Conservation (phyloP, 2,888 invertebrate species). For the Copidosoma aretas region DNA sequence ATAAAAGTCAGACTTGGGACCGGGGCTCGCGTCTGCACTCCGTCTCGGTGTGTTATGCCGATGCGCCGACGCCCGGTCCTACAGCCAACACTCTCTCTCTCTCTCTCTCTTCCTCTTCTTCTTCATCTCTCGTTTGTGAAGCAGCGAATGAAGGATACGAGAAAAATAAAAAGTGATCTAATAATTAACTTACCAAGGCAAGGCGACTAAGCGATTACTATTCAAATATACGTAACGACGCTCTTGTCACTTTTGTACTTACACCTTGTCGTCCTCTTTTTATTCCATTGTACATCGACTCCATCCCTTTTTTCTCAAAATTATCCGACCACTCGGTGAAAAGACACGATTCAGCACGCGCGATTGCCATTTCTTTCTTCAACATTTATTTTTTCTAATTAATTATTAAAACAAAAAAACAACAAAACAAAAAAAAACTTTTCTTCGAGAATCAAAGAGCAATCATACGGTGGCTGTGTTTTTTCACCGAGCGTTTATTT, state of each 20-base stretch:
- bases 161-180: conserved; percentile 24
- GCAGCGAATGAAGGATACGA: conserved; percentile 34
- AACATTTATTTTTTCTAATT: not conserved
- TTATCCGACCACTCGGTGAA: conserved; percentile 21
- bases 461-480: conserved; percentile 6
- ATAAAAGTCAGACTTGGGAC: conserved; percentile 56
- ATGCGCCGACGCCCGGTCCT: conserved; percentile 16
- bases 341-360: not conserved
- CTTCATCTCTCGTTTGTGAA: conserved; percentile 31
- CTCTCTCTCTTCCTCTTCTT: conserved; percentile 28
- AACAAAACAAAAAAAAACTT: not conserved
- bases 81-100: conserved; percentile 18
- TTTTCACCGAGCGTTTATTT: conserved; percentile 25
- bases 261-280: conserved; percentile 42
- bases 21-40: not conserved
- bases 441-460: conserved; percentile 23
- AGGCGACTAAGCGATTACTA: conserved; percentile 41
- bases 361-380: conserved; percentile 26
- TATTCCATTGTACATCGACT: conserved; percentile 46
- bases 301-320: conserved; percentile 20
- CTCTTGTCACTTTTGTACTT: conserved; percentile 59
- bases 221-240: conserved; percentile 49
- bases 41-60: not conserved
- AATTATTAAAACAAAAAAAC: no score
- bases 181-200: conserved; percentile 40